Conservation (phyloP, 64 coral and sea anemone genomes). For the Anthopleura sola region DNA sequence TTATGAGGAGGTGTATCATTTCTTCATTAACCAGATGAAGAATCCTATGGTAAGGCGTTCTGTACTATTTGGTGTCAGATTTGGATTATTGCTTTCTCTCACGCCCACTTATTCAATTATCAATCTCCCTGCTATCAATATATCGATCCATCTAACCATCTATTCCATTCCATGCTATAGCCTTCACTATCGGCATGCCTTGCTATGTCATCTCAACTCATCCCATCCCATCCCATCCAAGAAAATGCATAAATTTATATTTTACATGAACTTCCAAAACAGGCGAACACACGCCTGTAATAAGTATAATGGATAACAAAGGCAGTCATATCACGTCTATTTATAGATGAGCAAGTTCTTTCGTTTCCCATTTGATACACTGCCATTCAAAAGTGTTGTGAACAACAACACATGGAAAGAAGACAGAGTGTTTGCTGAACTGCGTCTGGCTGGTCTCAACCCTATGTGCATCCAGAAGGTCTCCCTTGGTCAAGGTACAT, state of each 20-base stretch:
- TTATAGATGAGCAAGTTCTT: slow-evolving; percentile 51
- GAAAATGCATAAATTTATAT: too few species aligned
- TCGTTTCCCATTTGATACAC: slow-evolving; percentile 67
- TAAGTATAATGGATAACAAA: too few species aligned
- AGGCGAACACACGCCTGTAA: too few species aligned
- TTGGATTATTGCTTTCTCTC: too few species aligned
- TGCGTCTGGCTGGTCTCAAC: slow-evolving; percentile 80
- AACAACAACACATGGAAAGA: slow-evolving; percentile 90
- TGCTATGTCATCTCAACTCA: too few species aligned
- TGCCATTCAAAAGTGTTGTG: slow-evolving; percentile 65
- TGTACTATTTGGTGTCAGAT: neutral
- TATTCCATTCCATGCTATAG: too few species aligned
- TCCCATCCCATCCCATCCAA: too few species aligned
- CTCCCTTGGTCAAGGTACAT: slow-evolving; percentile 43
- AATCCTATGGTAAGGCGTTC: slow-evolving; percentile 37
- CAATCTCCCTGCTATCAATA: neutral
- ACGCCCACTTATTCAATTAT: neutral
- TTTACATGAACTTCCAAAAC: too few species aligned
- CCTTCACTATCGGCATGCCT: too few species aligned
- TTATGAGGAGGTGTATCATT: slow-evolving; percentile 68
- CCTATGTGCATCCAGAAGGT: slow-evolving; percentile 73
- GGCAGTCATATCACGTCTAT: too few species aligned
- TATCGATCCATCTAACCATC: too few species aligned
- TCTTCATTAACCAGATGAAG: slow-evolving; percentile 73
- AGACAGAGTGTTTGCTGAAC: slow-evolving; percentile 71